Base-by-base conservation (phyloP, 2,797 vertebrate genomes). In the Saxicola maurus region DNA sequence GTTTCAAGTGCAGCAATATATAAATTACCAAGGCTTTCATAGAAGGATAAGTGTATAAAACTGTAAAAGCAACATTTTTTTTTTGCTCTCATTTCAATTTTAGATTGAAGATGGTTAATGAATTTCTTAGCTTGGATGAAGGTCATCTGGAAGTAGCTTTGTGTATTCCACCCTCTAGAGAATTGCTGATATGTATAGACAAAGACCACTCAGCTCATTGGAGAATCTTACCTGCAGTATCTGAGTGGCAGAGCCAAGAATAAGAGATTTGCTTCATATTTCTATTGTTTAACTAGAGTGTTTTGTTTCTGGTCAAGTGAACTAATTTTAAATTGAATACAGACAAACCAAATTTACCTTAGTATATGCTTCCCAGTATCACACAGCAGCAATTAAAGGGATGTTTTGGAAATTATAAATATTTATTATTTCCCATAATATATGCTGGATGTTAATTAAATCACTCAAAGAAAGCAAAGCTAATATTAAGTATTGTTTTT, bases 111-210 rank as follows among this genome's bases (percentile, higher is more conserved):
- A 51, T 45, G 38, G 59, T 76, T 91, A 91, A 91, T 83, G 24
- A 94, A 60, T 92, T 86, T 75, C 66, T 75, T 86, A 83, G 59
- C 21, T 78, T 81, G 56, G 16, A 15, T 89, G 45, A 80, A 89
- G 60, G 77, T 87, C 74, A 79, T 72, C 27, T 72, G 75, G 59
- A 81, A 86, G 59, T 19, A 86, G 60, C 43, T 87, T 76, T 82
- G 62, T 83, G 51, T 74, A 48, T 76, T 90, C 35, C 23, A 10
- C 46, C 11, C 38, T 33, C 35, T 60, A 53, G 20, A 66, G 52
- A 93, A 81, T 25, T 73, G 56, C 6, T 83, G 37, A 52, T 38
- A 45, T 1, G 2, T 23, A 13, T 17, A 78, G 62, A 78, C 71
- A 83, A 92, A 89, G 62, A 56, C 27, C 60, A 56, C 52, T 86